Base-by-base conservation (phyloP, 2,888 invertebrate genomes). In the Drosophila borealis region DNA sequence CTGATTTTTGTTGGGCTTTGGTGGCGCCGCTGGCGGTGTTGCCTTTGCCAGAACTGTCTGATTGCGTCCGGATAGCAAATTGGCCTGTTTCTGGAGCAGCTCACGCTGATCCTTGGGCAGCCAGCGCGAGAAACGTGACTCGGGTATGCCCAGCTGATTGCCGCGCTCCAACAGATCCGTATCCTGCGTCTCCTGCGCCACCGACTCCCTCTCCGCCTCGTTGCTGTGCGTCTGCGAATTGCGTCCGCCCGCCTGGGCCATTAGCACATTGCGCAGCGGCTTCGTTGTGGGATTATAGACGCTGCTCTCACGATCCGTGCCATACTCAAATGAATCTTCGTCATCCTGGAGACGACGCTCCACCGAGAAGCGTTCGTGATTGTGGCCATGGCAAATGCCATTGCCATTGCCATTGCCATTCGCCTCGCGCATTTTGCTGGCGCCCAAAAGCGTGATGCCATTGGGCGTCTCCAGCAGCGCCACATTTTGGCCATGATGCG, bases 71-170 rank as follows among this genome's bases (percentile, higher is more conserved):
- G 91, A 90, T 53, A 91, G 80, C 57, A 91, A 69, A 55, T 90
- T 89, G 3, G 92, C 92, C 74, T 92, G 92, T 67, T 91, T 92
- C 72, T 92, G 91, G 48, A 92, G 84, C 62, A 92, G 82, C 66
- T 91, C 92, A 49, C 92, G 89, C 66, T 92, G 92, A 83, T 92
- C 91, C 75, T 91, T 91, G 55, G 92, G 92, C 74, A 91, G 84
- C 92, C 92, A 92, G 19, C 91, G 91, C 8, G 92, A 83, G 74
- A 91, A 91, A 46, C 92, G 91, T 29, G 91, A 91, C 61, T 91
- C 91, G 2, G 92, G 92, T 61, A 92, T 91, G 54, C 92, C 92
- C 76, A 92, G 65, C 68, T 92, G 90, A 82, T 89, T 91, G 78
- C 88, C 92, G 44, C 89, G 89, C 6, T 87, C 81, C 72, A 91